phyloP scores from a whole-genome alignment of 2,888 invertebrate species.

The Griposia aprilina region DNA sequence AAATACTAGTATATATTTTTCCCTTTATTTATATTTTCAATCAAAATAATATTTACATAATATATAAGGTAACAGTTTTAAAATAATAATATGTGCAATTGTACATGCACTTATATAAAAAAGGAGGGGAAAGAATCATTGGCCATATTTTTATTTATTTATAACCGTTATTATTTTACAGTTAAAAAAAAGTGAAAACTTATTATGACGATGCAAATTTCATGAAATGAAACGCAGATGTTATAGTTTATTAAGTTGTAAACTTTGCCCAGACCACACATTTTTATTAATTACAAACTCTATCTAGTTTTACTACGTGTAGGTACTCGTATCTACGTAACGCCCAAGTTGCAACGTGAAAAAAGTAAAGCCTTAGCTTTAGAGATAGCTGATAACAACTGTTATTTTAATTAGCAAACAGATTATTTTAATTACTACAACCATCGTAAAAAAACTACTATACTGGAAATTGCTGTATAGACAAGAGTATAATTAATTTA shows the following conservation, averaged over 20 bases:
- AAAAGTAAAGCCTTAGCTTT: constrained; percentile 12
- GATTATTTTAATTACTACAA: constrained; percentile 9
- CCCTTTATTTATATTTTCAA: not conserved
- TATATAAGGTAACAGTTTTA: too few species aligned
- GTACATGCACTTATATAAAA: too few species aligned
- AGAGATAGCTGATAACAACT: constrained; percentile 26
- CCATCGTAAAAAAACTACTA: not conserved
- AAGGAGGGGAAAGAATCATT: too few species aligned
- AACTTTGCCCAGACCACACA: not conserved
- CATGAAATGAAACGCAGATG: not conserved
- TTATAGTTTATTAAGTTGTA: constrained; percentile 1
- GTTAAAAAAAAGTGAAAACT: not conserved
- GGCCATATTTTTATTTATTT: too few species aligned
- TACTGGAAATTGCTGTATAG: not conserved
- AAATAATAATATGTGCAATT: too few species aligned
- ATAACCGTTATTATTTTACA: too few species aligned
- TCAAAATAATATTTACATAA: too few species aligned
- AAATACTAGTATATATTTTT: too few species aligned
- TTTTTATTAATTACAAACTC: constrained; percentile 35
- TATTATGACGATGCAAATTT: not conserved
- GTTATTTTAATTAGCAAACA: constrained; percentile 8
- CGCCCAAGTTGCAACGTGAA: constrained; percentile 7
- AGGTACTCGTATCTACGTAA: constrained; percentile 19
- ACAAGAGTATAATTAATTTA: not conserved
- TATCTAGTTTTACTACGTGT: constrained; percentile 25